Base-by-base conservation (phyloP, 2,888 invertebrate genomes). In the Trimorus sp. region DNA sequence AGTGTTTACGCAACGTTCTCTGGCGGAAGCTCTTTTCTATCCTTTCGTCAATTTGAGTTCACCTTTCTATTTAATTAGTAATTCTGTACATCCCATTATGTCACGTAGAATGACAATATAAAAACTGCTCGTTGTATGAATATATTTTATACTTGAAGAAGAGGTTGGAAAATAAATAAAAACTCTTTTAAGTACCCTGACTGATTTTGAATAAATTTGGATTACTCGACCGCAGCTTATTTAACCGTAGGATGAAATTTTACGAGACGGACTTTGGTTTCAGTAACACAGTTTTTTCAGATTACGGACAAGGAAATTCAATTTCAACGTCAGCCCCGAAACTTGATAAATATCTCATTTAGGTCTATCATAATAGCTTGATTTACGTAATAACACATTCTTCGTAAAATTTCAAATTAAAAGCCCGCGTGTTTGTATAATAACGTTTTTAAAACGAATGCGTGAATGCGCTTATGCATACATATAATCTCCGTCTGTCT, bases 401-500 rank as follows among this genome's bases (percentile, higher is more conserved):
- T 59, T 36, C 15, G 12, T 8, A 45, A 74, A 66, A 68, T 60
- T 76, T 54, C 7, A 68, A 73, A 60, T 71, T 53, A 71, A 71
- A 66, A 60, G 7, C 12, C 66, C 11, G 53, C 42, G 15, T 71
- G 71, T 71, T 71, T 78, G 77, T 78, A 71, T 78, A 78, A 68
- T 63, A 70, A 38, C 58, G 15, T 6, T 38, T 6, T 38, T 7
- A 63, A 68, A 54, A 26, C 26, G 16, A 14, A 70, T 45, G 1
- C 15, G 15, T 26, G 79, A 62, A 37, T 54, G 66, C 60, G 51
- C 51, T 66, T 74, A 74, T 69, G 56, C 59, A 62, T 56, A 71
- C 75, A 56, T 40, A 71, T 80, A 71, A 71, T 76, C 63, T 74
- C 42, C 51, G 73, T 75, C 78, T 74, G 69, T 82, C 65, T 70